Percentiles rank a stretch among this genome's conserved stretches.
These are phyloP conservation scores for Heliothis virescens DNA, from an alignment of 1,140 invertebrate genomes.

Conservation along the genomic window DNA sequence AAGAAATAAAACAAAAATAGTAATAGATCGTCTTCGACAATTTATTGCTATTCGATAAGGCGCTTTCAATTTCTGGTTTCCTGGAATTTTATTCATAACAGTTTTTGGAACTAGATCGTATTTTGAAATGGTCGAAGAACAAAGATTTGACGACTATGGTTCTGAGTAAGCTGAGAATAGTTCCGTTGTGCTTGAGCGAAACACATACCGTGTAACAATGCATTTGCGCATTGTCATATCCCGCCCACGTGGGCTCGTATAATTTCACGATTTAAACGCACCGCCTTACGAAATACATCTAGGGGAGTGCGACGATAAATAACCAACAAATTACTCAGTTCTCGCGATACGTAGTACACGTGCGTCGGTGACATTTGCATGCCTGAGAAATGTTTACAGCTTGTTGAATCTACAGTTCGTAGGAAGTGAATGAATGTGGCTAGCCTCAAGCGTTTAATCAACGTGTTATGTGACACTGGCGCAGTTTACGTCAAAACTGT, in stretches of 20 bases:
- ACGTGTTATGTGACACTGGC: constrained; percentile 22
- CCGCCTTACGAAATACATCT: constrained; percentile 77
- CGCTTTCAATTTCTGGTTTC: constrained; percentile 4
- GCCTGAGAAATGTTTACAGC: constrained; percentile 72
- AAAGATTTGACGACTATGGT: constrained; percentile 13
- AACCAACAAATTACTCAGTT: constrained; percentile 79
- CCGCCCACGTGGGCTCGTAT: constrained; percentile 74
- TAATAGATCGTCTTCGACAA: neutral
- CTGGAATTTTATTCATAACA: neutral
- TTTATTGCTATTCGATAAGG: constrained; percentile 5
- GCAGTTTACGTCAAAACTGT: constrained; percentile 8
- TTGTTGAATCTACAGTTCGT: constrained; percentile 59
- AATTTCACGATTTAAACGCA: constrained; percentile 79
- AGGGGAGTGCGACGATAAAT: constrained; percentile 75
- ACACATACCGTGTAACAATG: constrained; percentile 45
- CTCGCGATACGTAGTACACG: constrained; percentile 65
- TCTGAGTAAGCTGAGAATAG: constrained; percentile 14
- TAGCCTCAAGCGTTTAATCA: constrained; percentile 50
- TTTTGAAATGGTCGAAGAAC: neutral
- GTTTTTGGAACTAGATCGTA: neutral
- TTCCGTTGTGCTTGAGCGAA: constrained; percentile 7
- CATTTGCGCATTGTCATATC: constrained; percentile 72
- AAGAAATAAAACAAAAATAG: constrained; percentile 19
- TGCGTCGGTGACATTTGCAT: constrained; percentile 76
- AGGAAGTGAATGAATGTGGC: constrained; percentile 59